Evolutionary conservation across 2,113 vertebrate genomes (phyloP).

Genomic region (Mesitornis unicolor): DNA sequence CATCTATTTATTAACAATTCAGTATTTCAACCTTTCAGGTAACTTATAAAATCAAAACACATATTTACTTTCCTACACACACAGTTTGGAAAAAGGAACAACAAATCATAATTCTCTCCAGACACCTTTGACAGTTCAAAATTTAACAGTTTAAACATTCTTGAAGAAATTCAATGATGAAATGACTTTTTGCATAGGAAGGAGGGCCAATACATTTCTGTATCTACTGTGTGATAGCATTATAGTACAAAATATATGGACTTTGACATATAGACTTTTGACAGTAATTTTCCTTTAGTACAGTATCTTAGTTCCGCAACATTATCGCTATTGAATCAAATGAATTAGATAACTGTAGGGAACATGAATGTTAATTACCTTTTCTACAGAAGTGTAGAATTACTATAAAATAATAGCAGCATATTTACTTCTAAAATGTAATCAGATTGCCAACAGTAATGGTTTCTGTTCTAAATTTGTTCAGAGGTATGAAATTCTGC

Average conservation of each 20-base stretch:
- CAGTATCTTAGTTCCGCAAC: not conserved
- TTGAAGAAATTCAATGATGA: conserved; percentile 28
- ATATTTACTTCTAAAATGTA: not conserved
- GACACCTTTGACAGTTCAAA: conserved; percentile 16
- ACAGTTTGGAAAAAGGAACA: conserved; percentile 44
- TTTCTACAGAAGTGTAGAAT: not conserved
- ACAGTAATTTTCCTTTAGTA: not conserved
- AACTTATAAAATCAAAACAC: conserved; percentile 42
- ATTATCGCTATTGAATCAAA: not conserved
- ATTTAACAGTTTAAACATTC: conserved; percentile 48
- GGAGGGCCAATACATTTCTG: conserved; percentile 23
- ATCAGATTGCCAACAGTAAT: not conserved
- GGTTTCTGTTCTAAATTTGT: not conserved
- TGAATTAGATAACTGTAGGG: not conserved
- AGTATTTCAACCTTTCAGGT: conserved; percentile 33
- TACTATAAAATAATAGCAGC: not conserved
- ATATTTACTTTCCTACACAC: conserved; percentile 12
- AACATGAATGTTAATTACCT: not conserved
- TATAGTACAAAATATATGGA: not conserved
- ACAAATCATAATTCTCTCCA: conserved; percentile 1
- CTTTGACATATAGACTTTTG: too few species aligned
- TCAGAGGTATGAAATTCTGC: not conserved
- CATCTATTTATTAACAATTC: conserved; percentile 50
- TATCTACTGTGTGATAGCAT: not conserved
- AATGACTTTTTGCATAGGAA: conserved; percentile 60